phyloP scores from a whole-genome alignment of 1,140 invertebrate species.

The Maconellicoccus hirsutus region DNA sequence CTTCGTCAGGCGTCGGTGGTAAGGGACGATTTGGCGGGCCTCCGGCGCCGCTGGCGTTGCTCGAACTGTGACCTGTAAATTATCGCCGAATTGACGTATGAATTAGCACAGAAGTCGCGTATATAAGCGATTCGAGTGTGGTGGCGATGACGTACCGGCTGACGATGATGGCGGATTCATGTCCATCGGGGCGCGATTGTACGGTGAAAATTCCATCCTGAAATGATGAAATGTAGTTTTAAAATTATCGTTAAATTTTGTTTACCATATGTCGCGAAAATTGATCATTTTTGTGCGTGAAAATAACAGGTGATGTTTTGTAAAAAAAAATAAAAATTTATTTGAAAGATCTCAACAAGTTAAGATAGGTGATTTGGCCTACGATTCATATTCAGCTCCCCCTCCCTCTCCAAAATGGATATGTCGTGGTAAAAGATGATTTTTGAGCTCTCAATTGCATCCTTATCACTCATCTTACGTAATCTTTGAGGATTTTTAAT shows the following conservation, averaged over 20 bases:
- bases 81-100: background rate
- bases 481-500: no score
- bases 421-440: no score
- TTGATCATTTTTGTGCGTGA: no score
- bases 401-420: no score
- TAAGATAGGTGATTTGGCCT: no score
- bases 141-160: background rate
- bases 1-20: slow-evolving; percentile 85
- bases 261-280: no score
- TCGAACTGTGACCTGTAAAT: background rate
- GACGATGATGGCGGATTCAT: background rate
- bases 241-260: background rate
- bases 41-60: slow-evolving; percentile 33
- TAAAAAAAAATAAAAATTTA: no score
- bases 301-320: no score
- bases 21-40: slow-evolving; percentile 80
- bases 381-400: no score
- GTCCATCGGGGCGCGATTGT: background rate
- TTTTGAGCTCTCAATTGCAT: no score
- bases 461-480: no score
- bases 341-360: no score
- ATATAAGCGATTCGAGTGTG: background rate
- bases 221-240: background rate
- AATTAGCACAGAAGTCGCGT: background rate
- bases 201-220: slow-evolving; percentile 10